A percentile compares a stretch with the other conserved stretches of the same genome.
phyloP scores from a whole-genome alignment of 2,113 vertebrate genomes.

The Megaceryle torquata region DNA sequence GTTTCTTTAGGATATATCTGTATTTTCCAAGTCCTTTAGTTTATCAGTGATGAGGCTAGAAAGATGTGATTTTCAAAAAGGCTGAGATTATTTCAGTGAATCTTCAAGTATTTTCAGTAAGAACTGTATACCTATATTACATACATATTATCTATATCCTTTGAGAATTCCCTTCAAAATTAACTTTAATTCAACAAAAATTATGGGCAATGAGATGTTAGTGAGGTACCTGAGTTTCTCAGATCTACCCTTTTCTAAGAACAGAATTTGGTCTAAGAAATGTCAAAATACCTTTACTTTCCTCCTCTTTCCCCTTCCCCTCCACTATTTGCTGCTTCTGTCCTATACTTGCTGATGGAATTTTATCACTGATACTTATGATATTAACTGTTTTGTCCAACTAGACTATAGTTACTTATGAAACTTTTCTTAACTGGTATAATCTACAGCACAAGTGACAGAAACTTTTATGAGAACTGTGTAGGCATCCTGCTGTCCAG shows the following conservation, averaged over 20 bases:
- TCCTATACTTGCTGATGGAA: not conserved
- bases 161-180: not conserved
- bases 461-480: not conserved
- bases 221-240: not conserved
- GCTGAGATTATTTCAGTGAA: not conserved
- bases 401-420: not conserved
- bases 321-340: not conserved
- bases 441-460: not conserved
- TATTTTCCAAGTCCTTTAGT: not conserved
- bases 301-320: not conserved
- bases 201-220: not conserved
- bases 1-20: not conserved
- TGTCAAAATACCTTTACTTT: not conserved
- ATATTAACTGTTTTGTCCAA: not conserved
- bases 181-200: not conserved
- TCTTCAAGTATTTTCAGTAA: not conserved
- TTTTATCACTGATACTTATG: not conserved
- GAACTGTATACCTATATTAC: not conserved
- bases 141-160: not conserved
- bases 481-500: not conserved
- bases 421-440: not conserved
- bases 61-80: slow-evolving; percentile 6
- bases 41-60: not conserved
- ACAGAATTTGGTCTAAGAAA: not conserved
- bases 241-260: not conserved